phyloP scores from a whole-genome alignment of 64 coral and sea anemone genomes.

The Montipora foliosa region DNA sequence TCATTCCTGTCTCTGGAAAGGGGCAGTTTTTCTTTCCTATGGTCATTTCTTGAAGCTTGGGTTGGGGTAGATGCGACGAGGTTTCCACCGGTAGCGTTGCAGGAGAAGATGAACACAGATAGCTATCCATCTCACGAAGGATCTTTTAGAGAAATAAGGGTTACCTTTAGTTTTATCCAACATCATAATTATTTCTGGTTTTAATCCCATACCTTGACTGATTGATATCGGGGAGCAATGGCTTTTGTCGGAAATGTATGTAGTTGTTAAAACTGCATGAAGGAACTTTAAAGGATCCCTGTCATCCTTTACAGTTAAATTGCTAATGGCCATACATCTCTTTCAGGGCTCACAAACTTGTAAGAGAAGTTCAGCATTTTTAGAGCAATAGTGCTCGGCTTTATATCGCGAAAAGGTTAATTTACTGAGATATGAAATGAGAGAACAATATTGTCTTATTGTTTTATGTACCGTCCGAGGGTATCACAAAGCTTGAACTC shows the following conservation, averaged over 20 bases:
- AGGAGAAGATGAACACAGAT: constrained; percentile 23
- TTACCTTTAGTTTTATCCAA: neutral
- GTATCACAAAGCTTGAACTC: neutral
- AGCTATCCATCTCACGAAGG: constrained; percentile 48
- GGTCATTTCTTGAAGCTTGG: constrained; percentile 7
- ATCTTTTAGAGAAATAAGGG: neutral
- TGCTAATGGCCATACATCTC: neutral
- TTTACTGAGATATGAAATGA: neutral
- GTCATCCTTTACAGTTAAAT: neutral
- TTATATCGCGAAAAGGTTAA: neutral
- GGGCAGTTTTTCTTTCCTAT: constrained; percentile 14
- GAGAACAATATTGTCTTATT: neutral
- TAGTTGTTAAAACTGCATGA: neutral
- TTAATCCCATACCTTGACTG: neutral
- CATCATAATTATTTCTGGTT: neutral
- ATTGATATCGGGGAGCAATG: neutral
- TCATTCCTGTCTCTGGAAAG: constrained; percentile 6
- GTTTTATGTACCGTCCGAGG: too few species aligned
- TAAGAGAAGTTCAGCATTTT: neutral
- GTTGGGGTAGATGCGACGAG: neutral
- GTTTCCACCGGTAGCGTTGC: neutral
- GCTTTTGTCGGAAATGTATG: neutral
- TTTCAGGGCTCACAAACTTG: neutral
- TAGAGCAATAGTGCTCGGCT: too few species aligned
- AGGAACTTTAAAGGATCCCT: neutral